A percentile compares a stretch with the other conserved stretches of the same genome.
Conservation (phyloP, 2,113 vertebrate species). For the Erinaceus europaeus region DNA sequence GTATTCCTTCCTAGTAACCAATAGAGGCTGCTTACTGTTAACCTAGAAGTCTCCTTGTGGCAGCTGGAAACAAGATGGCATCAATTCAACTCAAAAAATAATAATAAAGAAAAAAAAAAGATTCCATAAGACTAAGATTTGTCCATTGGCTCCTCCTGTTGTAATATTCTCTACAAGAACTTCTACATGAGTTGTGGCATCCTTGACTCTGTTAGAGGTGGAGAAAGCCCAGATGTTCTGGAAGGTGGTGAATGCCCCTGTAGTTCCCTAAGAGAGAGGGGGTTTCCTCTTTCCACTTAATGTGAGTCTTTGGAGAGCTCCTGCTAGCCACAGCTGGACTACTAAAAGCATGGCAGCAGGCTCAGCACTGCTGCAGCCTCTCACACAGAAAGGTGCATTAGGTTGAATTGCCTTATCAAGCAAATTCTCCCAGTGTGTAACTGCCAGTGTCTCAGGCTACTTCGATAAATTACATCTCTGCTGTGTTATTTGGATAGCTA, state of each 20-base stretch:
- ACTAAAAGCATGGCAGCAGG: background rate
- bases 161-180: background rate
- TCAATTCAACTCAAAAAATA: background rate
- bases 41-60: background rate
- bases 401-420: slow-evolving; percentile 38
- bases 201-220: background rate
- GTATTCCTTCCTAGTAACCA: too few species aligned
- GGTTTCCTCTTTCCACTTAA: background rate
- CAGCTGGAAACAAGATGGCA: background rate
- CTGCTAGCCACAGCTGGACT: background rate
- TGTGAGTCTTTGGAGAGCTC: background rate
- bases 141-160: background rate
- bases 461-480: slow-evolving; percentile 60
- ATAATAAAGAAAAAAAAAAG: too few species aligned
- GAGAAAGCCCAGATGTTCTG: background rate
- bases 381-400: background rate
- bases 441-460: slow-evolving; percentile 24
- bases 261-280: background rate
- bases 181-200: background rate
- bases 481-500: slow-evolving; percentile 54
- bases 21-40: background rate
- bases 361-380: background rate
- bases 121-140: background rate
- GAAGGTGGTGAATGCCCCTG: background rate
- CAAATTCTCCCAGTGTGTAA: slow-evolving; percentile 18